Evolutionary conservation across 2,113 vertebrate genomes (phyloP).

Genomic region (Rhinoptilus africanus): DNA sequence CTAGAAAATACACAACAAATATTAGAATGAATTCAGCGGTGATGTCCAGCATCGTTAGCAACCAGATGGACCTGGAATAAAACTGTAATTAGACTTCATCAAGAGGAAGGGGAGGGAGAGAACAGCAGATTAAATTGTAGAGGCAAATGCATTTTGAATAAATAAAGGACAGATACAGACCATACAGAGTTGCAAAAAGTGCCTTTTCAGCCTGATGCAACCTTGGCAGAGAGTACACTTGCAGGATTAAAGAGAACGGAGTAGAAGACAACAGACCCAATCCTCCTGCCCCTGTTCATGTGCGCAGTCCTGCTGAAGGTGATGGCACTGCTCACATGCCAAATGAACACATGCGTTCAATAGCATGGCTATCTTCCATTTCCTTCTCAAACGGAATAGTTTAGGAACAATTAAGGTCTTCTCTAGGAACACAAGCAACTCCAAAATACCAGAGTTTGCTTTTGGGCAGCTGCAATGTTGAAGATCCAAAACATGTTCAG

Average conservation of each 20-base stretch:
- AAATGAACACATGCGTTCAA: neutral
- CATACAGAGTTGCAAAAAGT: neutral
- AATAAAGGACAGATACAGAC: conserved; percentile 35
- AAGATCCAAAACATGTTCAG: neutral
- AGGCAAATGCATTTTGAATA: conserved; percentile 27
- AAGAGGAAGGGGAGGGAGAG: conserved; percentile 44
- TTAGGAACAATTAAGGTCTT: neutral
- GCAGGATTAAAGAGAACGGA: conserved; percentile 1
- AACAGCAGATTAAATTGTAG: conserved; percentile 53
- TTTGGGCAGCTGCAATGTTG: neutral
- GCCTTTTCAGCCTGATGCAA: neutral
- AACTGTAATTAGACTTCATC: conserved; percentile 52
- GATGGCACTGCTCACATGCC: neutral
- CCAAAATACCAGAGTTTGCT: neutral
- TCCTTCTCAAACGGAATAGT: neutral
- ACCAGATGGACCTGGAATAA: conserved; percentile 75
- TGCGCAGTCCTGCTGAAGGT: neutral
- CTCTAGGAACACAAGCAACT: neutral
- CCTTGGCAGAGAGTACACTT: neutral
- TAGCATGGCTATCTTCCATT: neutral
- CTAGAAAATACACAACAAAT: conserved; percentile 70
- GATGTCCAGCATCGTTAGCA: conserved; percentile 54
- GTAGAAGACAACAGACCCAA: conserved; percentile 22
- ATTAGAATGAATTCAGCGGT: conserved; percentile 43
- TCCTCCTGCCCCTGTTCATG: conserved; percentile 46